Evolutionary conservation across 2,797 vertebrate genomes (phyloP), one percentile per base, ranked within the genome.

Genomic region (Tapera naevia): DNA sequence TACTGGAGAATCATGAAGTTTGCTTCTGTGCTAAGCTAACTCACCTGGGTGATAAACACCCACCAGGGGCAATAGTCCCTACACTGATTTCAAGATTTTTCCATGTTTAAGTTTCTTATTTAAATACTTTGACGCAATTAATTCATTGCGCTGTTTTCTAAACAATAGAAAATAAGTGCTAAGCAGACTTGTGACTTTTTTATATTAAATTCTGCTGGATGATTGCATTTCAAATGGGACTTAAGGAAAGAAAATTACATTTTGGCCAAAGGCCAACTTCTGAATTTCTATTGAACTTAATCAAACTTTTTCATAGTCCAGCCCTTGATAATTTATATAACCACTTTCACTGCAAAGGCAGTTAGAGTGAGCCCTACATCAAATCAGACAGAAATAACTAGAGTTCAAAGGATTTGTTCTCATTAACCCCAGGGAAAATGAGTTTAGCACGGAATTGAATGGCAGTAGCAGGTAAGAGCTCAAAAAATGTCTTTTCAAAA

Each of bases 281-380:
- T 86, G 83, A 71, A 74, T 93, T 94, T 90, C 90, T 94, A 95
- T 94, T 95, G 95, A 93, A 85, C 80, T 74, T 45, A 86, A 93
- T 95, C 67, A 85, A 93, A 95, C 82, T 88, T 95, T 57, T 71
- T 88, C 72, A 18, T 50, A n/a, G 75, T 25, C 45, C 62, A 82
- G 56, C 82, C 72, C 80, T 60, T 86, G 93, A 32, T 88, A 92
- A 95, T 94, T 94, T 78, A 60, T 80, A 33, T 15, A 51, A 85
- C 60, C 75, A 58, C 69, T 83, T 95, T 53, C 64, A 48, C 48
- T 78, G 58, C 16, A 50, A 92, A 80, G 62, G 75, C 79, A 54
- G 43, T n/a, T 41, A 23, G 64, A 74, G 61, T 45, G 64, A 89
- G 57, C 60, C 67, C 72, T 64, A 57, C 76, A 71, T 76, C 72